Percentiles rank a stretch among this genome's conserved stretches.
Evolutionary conservation across 2,797 vertebrate genomes (phyloP).

Genomic region (Lagorchestes hirsutus): DNA sequence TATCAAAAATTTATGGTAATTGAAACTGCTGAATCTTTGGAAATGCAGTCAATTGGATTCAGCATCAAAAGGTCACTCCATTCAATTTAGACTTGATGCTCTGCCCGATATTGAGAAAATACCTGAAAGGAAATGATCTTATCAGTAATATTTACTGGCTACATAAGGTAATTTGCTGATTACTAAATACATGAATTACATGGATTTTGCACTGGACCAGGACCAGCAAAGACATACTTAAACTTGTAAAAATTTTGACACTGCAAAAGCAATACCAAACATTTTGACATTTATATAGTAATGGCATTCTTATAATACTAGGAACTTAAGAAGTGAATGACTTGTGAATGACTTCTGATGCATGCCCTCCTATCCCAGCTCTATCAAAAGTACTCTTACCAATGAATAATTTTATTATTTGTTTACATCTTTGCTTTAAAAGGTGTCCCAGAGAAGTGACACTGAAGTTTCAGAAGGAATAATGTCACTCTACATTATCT

Average conservation of each 20-base stretch:
- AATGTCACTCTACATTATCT: constrained; percentile 12
- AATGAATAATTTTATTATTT: constrained; percentile 16
- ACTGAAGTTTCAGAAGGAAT: background rate
- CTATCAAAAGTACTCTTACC: background rate
- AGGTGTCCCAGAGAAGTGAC: background rate
- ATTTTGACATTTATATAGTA: constrained; percentile 61
- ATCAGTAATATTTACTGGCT: constrained; percentile 89
- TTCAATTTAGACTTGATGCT: constrained; percentile 92
- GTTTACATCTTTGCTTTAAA: background rate
- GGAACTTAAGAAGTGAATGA: background rate
- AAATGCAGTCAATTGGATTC: constrained; percentile 92
- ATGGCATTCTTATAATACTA: accelerated
- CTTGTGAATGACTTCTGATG: background rate
- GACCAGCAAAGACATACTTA: constrained; percentile 64
- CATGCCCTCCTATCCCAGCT: background rate
- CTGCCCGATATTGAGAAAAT: constrained; percentile 88
- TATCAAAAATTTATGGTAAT: constrained; percentile 91
- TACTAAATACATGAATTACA: constrained; percentile 91
- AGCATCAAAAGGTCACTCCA: constrained; percentile 91
- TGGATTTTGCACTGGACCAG: constrained; percentile 80
- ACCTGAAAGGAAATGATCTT: constrained; percentile 93
- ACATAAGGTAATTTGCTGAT: constrained; percentile 92
- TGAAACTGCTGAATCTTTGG: constrained; percentile 92
- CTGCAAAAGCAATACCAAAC: constrained; percentile 79
- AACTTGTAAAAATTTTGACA: constrained; percentile 82